A percentile compares a stretch with the other conserved stretches of the same genome.
phyloP scores from a whole-genome alignment of 2,797 vertebrate species.

The Melanogrammus aeglefinus region DNA sequence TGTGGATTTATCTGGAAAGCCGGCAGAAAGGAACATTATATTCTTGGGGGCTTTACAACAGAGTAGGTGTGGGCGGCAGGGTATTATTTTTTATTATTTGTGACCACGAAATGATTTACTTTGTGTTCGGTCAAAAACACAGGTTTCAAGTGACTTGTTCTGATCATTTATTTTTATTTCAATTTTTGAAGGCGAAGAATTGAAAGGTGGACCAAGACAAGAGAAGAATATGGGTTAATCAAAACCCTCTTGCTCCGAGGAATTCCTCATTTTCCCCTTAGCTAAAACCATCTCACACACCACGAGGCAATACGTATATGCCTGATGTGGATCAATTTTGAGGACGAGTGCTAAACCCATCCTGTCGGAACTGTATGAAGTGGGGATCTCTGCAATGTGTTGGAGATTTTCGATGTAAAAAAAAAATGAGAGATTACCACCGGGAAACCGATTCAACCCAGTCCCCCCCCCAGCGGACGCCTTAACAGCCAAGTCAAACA shows the following conservation, averaged over 20 bases:
- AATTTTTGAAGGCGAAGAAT: neutral
- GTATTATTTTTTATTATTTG: constrained; percentile 59
- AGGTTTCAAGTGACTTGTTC: constrained; percentile 52
- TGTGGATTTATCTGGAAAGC: constrained; percentile 75
- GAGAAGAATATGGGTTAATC: neutral
- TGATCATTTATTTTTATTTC: neutral
- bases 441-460: neutral
- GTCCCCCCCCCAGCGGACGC: neutral
- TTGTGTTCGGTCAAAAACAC: constrained; percentile 69
- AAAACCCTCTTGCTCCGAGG: neutral
- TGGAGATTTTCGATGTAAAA: constrained; percentile 64
- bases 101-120: constrained; percentile 81
- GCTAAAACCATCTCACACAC: neutral
- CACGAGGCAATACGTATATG: constrained; percentile 18
- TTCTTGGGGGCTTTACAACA: constrained; percentile 72
- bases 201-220: neutral
- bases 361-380: constrained; percentile 54
- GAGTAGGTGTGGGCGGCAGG: constrained; percentile 38
- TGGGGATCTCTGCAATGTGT: constrained; percentile 64
- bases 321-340: constrained; percentile 51
- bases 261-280: constrained; percentile 25
- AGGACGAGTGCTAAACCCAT: constrained; percentile 53
- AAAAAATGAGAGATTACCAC: constrained; percentile 34
- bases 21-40: constrained; percentile 77
- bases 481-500: constrained; percentile 66